phyloP scores from a whole-genome alignment of 2,113 vertebrate species.

The Brachyhypopomus gauderio region DNA sequence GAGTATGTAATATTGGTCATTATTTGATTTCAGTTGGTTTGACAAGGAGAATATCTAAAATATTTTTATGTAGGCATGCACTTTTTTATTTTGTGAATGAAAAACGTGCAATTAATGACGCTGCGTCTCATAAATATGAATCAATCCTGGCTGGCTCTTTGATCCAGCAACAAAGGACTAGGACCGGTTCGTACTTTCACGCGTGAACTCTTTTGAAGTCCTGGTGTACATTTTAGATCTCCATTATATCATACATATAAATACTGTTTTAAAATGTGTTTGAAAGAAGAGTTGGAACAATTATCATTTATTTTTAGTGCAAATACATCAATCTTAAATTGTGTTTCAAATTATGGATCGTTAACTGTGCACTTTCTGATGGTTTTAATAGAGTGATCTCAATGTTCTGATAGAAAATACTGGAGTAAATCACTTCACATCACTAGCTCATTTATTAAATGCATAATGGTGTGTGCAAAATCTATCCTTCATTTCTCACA shows the following conservation, averaged over 20 bases:
- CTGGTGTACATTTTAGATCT: not conserved
- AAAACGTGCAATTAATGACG: too few species aligned
- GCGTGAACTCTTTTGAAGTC: not conserved
- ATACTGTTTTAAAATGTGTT: not conserved
- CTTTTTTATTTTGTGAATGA: not conserved
- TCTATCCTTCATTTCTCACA: constrained; percentile 35
- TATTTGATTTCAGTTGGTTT: not conserved
- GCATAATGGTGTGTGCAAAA: constrained; percentile 43
- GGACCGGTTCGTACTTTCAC: too few species aligned
- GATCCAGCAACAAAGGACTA: too few species aligned
- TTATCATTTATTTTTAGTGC: constrained; percentile 25
- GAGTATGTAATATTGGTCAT: constrained; percentile 1
- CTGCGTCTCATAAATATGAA: too few species aligned
- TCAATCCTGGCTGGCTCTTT: too few species aligned
- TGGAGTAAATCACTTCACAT: constrained; percentile 40
- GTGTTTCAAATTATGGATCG: constrained; percentile 25
- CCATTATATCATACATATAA: not conserved
- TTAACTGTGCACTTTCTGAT: not conserved
- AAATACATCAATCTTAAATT: constrained; percentile 20
- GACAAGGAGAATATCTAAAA: not conserved
- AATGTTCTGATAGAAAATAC: not conserved
- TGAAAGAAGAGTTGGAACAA: not conserved
- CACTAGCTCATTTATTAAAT: constrained; percentile 51
- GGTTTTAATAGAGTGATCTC: too few species aligned
- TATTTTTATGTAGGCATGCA: not conserved